These are phyloP conservation scores for Leucoraja erinaceus DNA, from an alignment of 2,113 vertebrate genomes.

Conservation along the genomic window DNA sequence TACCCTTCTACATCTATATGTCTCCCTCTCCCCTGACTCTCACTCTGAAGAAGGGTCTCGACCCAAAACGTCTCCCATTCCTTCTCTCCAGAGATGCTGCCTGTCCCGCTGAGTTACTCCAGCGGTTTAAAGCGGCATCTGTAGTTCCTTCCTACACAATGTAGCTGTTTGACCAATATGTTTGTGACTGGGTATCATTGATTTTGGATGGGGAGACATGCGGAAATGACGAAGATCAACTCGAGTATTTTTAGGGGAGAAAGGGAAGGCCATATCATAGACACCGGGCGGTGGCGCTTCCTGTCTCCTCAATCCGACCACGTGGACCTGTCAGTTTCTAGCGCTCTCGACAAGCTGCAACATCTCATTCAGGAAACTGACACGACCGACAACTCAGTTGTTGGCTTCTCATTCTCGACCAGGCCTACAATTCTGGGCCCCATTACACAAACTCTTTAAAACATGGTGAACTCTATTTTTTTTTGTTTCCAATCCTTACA, in stretches of 20 bases:
- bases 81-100: too few relatives aligned
- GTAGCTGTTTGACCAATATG: background rate
- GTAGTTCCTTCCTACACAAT: too few relatives aligned
- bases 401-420: background rate
- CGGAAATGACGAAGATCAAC: background rate
- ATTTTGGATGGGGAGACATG: background rate
- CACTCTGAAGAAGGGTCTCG: too few relatives aligned
- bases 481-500: background rate
- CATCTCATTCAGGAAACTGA: conserved; percentile 36
- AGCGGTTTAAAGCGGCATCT: too few relatives aligned
- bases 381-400: background rate
- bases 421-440: conserved; percentile 18
- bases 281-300: conserved; percentile 33
- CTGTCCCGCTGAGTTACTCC: too few relatives aligned
- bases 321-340: conserved; percentile 30
- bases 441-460: background rate
- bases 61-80: too few relatives aligned
- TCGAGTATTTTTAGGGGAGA: background rate
- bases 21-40: too few relatives aligned
- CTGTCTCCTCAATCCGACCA: conserved; percentile 30
- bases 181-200: background rate
- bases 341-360: conserved; percentile 25
- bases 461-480: background rate
- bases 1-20: too few relatives aligned
- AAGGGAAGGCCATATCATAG: background rate